Evolutionary conservation across 2,797 vertebrate genomes (phyloP).

Genomic region (Trematomus bernacchii): DNA sequence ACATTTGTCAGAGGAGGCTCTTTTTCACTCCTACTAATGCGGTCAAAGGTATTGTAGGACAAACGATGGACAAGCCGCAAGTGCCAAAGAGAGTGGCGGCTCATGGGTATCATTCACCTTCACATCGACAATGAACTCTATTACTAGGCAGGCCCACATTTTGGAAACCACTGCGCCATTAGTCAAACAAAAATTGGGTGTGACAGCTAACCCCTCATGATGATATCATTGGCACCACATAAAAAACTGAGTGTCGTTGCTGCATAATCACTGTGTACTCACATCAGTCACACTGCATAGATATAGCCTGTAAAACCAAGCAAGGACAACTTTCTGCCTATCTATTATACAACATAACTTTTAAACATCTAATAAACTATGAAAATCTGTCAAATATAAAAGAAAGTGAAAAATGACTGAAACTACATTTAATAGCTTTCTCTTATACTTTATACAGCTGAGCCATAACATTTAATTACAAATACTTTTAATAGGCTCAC

Average conservation of each 20-base stretch:
- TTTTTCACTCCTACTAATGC: conserved; percentile 47
- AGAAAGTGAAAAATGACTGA: neutral
- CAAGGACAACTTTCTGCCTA: neutral
- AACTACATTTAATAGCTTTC: neutral
- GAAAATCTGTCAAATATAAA: conserved; percentile 5
- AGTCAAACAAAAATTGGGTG: conserved; percentile 71
- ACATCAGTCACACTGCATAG: conserved; percentile 7
- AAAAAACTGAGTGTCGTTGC: conserved; percentile 34
- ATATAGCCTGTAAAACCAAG: neutral
- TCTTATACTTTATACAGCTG: conserved; percentile 4
- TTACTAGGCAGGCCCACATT: conserved; percentile 65
- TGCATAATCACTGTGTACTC: conserved; percentile 10
- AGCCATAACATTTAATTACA: conserved; percentile 30
- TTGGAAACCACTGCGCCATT: conserved; percentile 64
- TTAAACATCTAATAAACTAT: neutral
- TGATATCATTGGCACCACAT: conserved; percentile 46
- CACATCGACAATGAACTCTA: conserved; percentile 63
- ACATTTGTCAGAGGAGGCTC: conserved; percentile 24
- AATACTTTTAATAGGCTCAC: conserved; percentile 32
- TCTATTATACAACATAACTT: neutral
- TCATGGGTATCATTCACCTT: conserved; percentile 78
- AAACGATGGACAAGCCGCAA: conserved; percentile 71
- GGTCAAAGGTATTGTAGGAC: conserved; percentile 72
- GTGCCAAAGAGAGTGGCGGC: conserved; percentile 62
- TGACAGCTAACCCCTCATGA: conserved; percentile 70